These are phyloP conservation scores for Heterodera carotae DNA, from an alignment of 1,140 invertebrate species.

Conservation along the genomic window DNA sequence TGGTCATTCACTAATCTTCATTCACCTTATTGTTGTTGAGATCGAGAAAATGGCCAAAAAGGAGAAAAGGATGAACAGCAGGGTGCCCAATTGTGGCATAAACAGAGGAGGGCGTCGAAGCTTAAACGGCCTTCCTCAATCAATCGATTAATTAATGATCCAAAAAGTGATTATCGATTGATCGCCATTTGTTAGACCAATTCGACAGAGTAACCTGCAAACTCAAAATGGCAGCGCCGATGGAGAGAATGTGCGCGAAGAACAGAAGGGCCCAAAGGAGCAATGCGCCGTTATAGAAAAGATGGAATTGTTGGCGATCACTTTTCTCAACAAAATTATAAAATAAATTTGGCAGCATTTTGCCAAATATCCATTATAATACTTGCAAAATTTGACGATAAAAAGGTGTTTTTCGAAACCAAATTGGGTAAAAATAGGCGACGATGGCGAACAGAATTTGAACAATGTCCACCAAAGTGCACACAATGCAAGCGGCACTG, in stretches of 20 bases:
- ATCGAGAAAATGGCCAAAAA: conserved; percentile 14
- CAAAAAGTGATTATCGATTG: neutral
- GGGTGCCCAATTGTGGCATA: conserved; percentile 12
- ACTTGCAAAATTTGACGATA: conserved; percentile 25
- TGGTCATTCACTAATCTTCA: neutral
- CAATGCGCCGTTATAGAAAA: conserved; percentile 26
- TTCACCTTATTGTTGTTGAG: conserved; percentile 23
- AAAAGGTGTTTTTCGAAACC: conserved; percentile 21
- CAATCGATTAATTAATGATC: too few relatives aligned
- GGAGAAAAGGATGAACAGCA: conserved; percentile 3
- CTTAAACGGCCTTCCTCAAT: neutral
- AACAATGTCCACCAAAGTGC: conserved; percentile 22
- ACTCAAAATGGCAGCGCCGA: conserved; percentile 38
- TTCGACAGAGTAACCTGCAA: conserved; percentile 32
- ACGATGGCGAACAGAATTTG: conserved; percentile 10
- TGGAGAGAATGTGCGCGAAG: conserved; percentile 43
- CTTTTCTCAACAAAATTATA: conserved; percentile 14
- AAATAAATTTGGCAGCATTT: neutral
- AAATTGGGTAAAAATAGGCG: conserved; percentile 25
- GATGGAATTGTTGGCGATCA: conserved; percentile 7
- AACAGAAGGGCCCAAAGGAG: conserved; percentile 41
- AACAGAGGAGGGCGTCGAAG: conserved; percentile 10
- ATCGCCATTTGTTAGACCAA: neutral
- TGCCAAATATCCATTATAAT: neutral
- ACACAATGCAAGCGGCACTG: conserved; percentile 18